A percentile compares a stretch with the other conserved stretches of the same genome.
These are phyloP conservation scores for Lucilia sericata DNA, from an alignment of 1,140 invertebrate genomes.

Conservation along the genomic window DNA sequence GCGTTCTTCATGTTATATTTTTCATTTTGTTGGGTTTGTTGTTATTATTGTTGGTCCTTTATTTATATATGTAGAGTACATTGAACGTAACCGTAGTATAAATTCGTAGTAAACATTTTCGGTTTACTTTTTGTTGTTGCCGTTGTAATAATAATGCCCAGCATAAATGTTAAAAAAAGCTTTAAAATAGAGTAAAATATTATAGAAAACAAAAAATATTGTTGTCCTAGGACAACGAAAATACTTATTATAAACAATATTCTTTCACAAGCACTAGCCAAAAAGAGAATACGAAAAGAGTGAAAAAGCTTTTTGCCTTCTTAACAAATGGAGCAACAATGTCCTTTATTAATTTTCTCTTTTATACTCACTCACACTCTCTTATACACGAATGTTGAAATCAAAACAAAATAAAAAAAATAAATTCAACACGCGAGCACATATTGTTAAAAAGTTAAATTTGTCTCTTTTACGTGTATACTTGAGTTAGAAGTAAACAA, in stretches of 20 bases:
- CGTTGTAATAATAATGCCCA: neutral
- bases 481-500: no score
- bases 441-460: no score
- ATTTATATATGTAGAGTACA: neutral
- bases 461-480: no score
- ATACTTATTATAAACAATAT: conserved; percentile 12
- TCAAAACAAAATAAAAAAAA: conserved; percentile 29
- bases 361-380: neutral
- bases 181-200: neutral
- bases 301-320: neutral
- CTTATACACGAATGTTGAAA: neutral
- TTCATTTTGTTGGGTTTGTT: no score
- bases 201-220: neutral
- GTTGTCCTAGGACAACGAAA: conserved; percentile 31
- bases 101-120: neutral
- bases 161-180: neutral
- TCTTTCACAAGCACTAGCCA: neutral
- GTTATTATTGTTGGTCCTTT: no score
- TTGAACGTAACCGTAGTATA: conserved; percentile 12
- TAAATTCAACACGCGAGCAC: neutral
- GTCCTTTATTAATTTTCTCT: neutral
- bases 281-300: neutral
- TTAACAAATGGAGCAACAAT: neutral
- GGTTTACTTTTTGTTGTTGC: neutral
- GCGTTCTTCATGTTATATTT: neutral